These are phyloP conservation scores for Montipora cactus DNA, from an alignment of 64 coral and sea anemone genomes.

Conservation along the genomic window DNA sequence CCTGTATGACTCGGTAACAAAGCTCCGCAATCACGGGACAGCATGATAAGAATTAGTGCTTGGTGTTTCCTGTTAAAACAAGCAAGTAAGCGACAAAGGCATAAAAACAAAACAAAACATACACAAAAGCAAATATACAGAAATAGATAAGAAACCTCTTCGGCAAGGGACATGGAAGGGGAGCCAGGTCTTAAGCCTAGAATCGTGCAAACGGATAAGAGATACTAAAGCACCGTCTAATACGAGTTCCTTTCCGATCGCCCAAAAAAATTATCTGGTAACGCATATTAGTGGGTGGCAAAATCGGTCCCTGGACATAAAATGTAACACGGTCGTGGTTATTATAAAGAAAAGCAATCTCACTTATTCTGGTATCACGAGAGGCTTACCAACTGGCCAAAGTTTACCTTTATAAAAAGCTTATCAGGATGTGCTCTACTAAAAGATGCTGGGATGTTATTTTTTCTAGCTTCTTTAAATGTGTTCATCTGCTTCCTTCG, in stretches of 20 bases:
- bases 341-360: background rate
- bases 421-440: slow-evolving; percentile 29
- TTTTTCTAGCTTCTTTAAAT: slow-evolving; percentile 7
- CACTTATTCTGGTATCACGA: background rate
- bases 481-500: background rate
- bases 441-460: slow-evolving; percentile 17
- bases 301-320: background rate
- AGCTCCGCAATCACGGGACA: slow-evolving; percentile 1
- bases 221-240: too few relatives aligned
- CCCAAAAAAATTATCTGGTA: background rate
- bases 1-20: background rate
- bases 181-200: background rate
- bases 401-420: slow-evolving; percentile 9
- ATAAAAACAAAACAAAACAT: background rate
- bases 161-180: background rate
- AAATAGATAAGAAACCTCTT: slow-evolving; percentile 4
- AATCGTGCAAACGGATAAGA: background rate
- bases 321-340: background rate
- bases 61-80: background rate
- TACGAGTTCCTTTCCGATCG: background rate
- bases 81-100: background rate
- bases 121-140: background rate
- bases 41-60: background rate
- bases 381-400: slow-evolving; percentile 22
- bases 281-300: background rate